Base-by-base conservation (phyloP, 2,113 vertebrate species). In the Astur gentilis region DNA sequence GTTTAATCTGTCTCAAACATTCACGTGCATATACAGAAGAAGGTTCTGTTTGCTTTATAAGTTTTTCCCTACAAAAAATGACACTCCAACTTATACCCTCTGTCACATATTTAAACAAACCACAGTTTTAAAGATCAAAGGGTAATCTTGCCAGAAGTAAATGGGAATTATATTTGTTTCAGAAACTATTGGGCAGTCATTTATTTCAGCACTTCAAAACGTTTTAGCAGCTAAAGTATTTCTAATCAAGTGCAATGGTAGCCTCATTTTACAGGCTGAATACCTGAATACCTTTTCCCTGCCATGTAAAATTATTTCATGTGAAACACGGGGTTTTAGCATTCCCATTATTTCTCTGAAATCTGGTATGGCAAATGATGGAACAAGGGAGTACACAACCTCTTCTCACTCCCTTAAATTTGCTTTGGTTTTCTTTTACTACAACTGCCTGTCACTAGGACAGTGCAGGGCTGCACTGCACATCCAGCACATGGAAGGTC, bases 371-470 rank as follows among this genome's bases (percentile, higher is more conserved):
- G 70, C 34, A 32, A 13, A 26, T 6, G 13, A 69, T 13, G 34
- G 38, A 45, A 16, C 1, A 2, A 54, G 34, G 16, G 70, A 54
- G 34, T 20, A 16, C 58, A 20, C 47, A 36, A 20, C 21, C 16
- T 36, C 49, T 54, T 31, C 34, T 38, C 55, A 5, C 36, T 42
- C 45, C 47, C 34, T 60, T 40, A 21, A 32, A 22, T 27, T 6
- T 12, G n/a, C 20, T 67, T 15, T 49, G 7, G 7, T 60, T 70
- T 58, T 5, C 17, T 70, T 34, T 60, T 21, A 10, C 22, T 13
- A 10, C 21, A 14, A 2, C 22, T 3, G 1, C 6, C 1, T 10
- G 29, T 38, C 21, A 8, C 49, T 49, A 49, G 49, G 49, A 49
- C 7, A 2, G 49, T 49, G 22, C 49, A 49, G 49, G 49, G 22